Conservation (phyloP, 2,113 vertebrate species). For the Arenaria interpres region DNA sequence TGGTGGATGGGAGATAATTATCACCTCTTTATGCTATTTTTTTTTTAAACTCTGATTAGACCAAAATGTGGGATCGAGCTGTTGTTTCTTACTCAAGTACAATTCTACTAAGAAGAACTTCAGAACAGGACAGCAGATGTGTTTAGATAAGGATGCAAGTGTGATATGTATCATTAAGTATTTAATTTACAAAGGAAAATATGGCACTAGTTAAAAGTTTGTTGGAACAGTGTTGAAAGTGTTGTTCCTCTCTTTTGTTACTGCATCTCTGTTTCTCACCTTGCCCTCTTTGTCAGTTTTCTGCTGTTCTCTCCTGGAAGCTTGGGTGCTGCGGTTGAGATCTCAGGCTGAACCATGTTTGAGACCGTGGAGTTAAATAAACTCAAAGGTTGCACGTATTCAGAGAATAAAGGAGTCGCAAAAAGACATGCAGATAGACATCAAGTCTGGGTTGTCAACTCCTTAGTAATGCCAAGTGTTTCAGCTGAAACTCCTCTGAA, state of each 20-base stretch:
- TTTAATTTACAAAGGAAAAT: not conserved
- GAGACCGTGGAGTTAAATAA: not conserved
- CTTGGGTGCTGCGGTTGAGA: not conserved
- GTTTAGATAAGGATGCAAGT: not conserved
- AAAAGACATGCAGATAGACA: not conserved
- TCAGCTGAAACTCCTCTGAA: not conserved
- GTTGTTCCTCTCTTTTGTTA: not conserved
- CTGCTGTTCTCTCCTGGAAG: not conserved
- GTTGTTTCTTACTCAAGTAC: not conserved
- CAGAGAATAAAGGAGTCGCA: not conserved
- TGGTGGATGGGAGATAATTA: constrained; percentile 1
- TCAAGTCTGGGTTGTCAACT: not conserved
- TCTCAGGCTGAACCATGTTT: not conserved
- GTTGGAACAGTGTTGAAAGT: not conserved
- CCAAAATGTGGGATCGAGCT: not conserved
- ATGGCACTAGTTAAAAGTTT: not conserved
- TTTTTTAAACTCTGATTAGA: not conserved
- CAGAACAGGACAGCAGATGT: not conserved
- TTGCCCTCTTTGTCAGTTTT: not conserved
- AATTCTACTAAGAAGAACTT: not conserved
- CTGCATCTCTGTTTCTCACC: not conserved
- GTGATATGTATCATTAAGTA: not conserved
- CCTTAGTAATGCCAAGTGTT: not conserved
- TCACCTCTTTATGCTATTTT: not conserved
- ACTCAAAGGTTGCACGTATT: not conserved